Conservation (phyloP, 2,113 vertebrate genomes). For the Pygoscelis adeliae region DNA sequence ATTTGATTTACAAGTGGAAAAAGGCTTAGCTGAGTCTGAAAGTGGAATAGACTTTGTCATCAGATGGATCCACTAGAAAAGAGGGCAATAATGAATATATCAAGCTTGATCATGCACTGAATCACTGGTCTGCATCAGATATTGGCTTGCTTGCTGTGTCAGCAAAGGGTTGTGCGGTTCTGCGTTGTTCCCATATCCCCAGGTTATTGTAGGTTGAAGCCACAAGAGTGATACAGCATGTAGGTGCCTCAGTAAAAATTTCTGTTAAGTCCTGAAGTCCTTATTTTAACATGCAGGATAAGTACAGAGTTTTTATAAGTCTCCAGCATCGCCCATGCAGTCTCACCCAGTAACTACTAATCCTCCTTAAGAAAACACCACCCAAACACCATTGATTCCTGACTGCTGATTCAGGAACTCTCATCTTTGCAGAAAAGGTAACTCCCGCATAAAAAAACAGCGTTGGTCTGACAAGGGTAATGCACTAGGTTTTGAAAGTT, state of each 20-base stretch:
- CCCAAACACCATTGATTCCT: background rate
- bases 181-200: background rate
- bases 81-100: background rate
- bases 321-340: background rate
- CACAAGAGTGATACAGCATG: too few species aligned
- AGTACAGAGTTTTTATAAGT: background rate
- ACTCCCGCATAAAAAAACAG: background rate
- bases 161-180: background rate
- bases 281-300: background rate
- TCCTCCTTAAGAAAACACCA: background rate
- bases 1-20: background rate
- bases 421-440: background rate
- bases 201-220: background rate
- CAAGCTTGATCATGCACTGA: background rate
- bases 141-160: background rate
- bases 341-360: background rate
- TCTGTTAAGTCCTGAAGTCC: background rate
- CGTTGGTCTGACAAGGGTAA: background rate
- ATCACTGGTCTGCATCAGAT: background rate
- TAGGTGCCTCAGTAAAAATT: background rate
- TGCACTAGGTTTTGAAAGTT: background rate
- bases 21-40: background rate
- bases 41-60: background rate
- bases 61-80: background rate
- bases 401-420: background rate